Base-by-base conservation (phyloP, 2,888 invertebrate species). In the Epiblema foenella region DNA sequence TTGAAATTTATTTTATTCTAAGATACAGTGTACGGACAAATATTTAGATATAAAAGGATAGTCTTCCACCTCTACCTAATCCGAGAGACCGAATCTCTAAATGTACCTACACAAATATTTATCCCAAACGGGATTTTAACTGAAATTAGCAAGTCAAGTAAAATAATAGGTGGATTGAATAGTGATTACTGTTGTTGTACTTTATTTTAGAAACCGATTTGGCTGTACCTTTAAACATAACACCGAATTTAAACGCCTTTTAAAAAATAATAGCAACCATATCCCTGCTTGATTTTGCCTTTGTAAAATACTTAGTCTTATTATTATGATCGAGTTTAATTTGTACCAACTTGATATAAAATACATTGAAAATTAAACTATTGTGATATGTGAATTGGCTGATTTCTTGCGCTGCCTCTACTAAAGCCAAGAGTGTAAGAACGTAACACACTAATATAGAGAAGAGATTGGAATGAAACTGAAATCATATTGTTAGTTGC, bases 231-330 rank as follows among this genome's bases (percentile, higher is more conserved):
- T 4, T 39, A 2, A 12, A 33, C 8, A 1, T n/a, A 39, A 20
- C 18, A 29, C 7, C 0, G 2, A 12, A 52, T 18, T 42, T 2
- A 15, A 62, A 24, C 68, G 68, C 68, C 68, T 68, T 15, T 3
- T 0, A 46, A 10, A 54, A 60, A 3, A n/a, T n/a, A 20, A 18
- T 17, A 62, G 68, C 68, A 68, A 62, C 8, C 10, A 46, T 20
- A 11, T 37, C 15, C 15, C 15, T 46, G 18, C 20, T 11, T n/a
- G n/a, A 39, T 20, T 51, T 54, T 60, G 51, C 60, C 17, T 24
- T 33, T 8, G 5, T 8, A 33, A 33, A 33, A 24, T 24, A 24
- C 24, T 4, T n/a, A n/a, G n/a, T n/a, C n/a, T n/a, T n/a, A 24
- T 3, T 24, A 4, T 24, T 24, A 24, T 24, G 24, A 3, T 24